Evolutionary conservation across 2,113 vertebrate species (phyloP).

Genomic region (Xenopus borealis): DNA sequence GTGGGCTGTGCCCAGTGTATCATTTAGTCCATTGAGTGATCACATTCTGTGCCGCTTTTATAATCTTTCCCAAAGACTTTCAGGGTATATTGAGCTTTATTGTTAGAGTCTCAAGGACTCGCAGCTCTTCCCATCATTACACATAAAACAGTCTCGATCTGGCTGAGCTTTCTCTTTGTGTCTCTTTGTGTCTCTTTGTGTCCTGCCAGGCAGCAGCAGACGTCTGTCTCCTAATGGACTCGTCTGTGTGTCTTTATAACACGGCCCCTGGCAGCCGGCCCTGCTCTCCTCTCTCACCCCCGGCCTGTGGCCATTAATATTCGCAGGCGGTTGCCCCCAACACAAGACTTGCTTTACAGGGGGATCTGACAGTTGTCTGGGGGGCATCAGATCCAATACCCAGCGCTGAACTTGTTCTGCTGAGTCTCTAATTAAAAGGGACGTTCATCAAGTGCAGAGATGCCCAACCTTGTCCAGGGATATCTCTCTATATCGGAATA

Average conservation of each 20-base stretch:
- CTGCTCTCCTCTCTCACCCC: background rate
- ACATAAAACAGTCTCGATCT: no score
- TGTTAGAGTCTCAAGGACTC: no score
- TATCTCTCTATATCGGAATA: background rate
- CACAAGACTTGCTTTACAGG: constrained; percentile 10
- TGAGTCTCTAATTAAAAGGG: background rate
- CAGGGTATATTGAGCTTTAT: no score
- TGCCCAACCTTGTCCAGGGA: background rate
- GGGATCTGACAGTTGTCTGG: constrained; percentile 13
- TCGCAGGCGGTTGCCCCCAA: background rate
- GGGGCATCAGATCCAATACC: background rate
- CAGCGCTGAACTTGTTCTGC: background rate
- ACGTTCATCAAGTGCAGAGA: background rate
- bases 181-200: no score
- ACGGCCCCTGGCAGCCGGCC: background rate
- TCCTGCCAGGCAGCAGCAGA: no score
- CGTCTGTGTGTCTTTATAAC: background rate
- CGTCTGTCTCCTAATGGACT: background rate
- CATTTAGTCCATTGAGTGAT: no score
- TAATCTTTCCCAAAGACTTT: no score
- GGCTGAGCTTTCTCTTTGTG: no score
- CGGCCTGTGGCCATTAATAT: background rate
- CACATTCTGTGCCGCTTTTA: no score
- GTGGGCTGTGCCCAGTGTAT: no score
- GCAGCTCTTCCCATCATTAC: no score